phyloP scores from a whole-genome alignment of 1,140 invertebrate genomes.

The Cryptotermes secundus region DNA sequence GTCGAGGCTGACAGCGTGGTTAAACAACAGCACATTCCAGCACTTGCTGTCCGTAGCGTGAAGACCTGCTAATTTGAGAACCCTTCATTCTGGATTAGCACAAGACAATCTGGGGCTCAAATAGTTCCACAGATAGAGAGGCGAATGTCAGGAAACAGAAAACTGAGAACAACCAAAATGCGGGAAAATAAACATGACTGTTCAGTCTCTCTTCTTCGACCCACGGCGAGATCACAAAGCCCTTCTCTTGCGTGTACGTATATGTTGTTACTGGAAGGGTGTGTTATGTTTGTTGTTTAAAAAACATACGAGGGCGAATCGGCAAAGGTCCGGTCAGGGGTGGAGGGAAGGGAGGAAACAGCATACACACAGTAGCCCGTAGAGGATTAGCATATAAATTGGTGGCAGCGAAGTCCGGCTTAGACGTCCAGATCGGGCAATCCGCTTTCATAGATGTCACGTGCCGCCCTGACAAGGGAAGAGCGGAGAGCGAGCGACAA shows the following conservation, averaged over 20 bases:
- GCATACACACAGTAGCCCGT: background rate
- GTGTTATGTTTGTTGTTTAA: background rate
- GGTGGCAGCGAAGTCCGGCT: background rate
- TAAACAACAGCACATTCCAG: no score
- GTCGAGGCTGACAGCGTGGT: no score
- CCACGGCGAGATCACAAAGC: background rate
- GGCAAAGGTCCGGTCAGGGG: background rate
- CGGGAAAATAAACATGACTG: background rate
- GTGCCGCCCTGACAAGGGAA: no score
- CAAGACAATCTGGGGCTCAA: background rate
- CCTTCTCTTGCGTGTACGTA: background rate
- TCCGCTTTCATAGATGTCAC: background rate
- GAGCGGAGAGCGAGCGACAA: background rate
- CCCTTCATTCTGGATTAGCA: background rate
- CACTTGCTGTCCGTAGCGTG: background rate
- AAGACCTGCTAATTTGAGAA: background rate
- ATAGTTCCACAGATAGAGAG: background rate
- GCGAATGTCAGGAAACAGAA: background rate
- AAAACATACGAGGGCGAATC: background rate
- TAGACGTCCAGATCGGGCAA: background rate
- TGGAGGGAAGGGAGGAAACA: background rate
- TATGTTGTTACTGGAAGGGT: background rate
- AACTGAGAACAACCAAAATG: background rate
- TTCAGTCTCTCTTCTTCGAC: background rate
- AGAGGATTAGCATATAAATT: constrained; percentile 13